phyloP scores from a whole-genome alignment of 2,797 vertebrate species.

The Crocodylus rhombifer region DNA sequence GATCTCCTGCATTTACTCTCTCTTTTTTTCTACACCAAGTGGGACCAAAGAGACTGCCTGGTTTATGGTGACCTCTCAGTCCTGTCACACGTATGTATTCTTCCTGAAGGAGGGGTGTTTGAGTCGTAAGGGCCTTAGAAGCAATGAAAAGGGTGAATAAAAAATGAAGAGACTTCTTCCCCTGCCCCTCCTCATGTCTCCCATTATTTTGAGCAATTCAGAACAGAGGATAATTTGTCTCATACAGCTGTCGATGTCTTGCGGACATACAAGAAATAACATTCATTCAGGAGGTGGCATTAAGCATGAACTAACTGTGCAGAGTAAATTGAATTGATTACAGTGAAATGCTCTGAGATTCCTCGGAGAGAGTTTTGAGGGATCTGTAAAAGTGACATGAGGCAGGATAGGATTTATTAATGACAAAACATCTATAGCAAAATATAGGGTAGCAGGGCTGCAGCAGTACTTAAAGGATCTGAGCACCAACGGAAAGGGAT shows the following conservation, averaged over 20 bases:
- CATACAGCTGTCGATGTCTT: neutral
- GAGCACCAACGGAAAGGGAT: too few relatives aligned
- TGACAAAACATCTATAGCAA: rapidly evolving
- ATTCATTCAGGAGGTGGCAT: neutral
- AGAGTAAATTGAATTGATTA: neutral
- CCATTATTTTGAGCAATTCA: too few relatives aligned
- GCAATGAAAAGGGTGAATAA: too few relatives aligned
- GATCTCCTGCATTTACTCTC: neutral
- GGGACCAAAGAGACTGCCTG: neutral
- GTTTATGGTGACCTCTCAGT: too few relatives aligned
- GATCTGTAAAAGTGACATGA: rapidly evolving
- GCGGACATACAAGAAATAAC: neutral
- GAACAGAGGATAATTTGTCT: neutral
- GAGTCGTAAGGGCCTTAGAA: too few relatives aligned
- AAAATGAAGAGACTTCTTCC: too few relatives aligned
- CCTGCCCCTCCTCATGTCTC: too few relatives aligned
- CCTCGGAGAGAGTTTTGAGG: neutral
- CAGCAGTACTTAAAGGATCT: too few relatives aligned
- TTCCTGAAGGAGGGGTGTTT: too few relatives aligned
- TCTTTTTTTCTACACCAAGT: neutral
- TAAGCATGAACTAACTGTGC: neutral
- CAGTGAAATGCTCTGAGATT: neutral
- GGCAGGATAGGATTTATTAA: rapidly evolving
- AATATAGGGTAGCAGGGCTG: rapidly evolving
- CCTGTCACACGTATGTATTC: too few relatives aligned